phyloP scores from a whole-genome alignment of 2,797 vertebrate genomes.

The Benthosema pterotum region DNA sequence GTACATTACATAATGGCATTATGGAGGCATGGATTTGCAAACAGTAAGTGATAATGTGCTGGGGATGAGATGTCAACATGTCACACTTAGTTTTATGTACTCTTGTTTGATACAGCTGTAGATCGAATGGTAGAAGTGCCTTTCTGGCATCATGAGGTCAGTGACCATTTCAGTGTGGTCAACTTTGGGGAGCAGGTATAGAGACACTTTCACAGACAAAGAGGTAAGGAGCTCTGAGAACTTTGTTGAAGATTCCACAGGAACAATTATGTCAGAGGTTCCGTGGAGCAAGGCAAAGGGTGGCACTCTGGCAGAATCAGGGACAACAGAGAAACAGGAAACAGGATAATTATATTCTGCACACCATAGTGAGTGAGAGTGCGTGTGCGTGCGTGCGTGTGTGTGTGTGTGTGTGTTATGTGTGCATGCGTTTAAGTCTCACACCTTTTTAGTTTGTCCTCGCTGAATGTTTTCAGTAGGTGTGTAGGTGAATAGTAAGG shows the following conservation, averaged over 20 bases:
- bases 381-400: too few relatives aligned
- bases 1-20: slow-evolving; percentile 27
- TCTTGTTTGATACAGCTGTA: slow-evolving; percentile 77
- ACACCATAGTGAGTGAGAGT: too few relatives aligned
- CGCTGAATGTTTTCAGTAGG: slow-evolving; percentile 55
- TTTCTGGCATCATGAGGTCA: slow-evolving; percentile 76
- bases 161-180: slow-evolving; percentile 76
- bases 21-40: background rate
- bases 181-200: slow-evolving; percentile 76
- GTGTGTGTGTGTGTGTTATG: too few relatives aligned
- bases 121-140: slow-evolving; percentile 72
- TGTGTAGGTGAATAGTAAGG: slow-evolving; percentile 76
- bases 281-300: slow-evolving; percentile 77
- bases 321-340: background rate
- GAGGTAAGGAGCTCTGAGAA: slow-evolving; percentile 73
- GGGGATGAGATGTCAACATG: slow-evolving; percentile 34
- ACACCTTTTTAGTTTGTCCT: slow-evolving; percentile 71
- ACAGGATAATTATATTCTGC: background rate
- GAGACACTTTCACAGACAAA: slow-evolving; percentile 62
- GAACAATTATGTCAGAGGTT: slow-evolving; percentile 74
- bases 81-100: slow-evolving; percentile 52
- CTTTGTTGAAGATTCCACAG: slow-evolving; percentile 69
- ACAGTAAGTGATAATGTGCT: background rate
- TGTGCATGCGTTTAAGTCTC: background rate
- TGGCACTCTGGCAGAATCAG: slow-evolving; percentile 65